These are phyloP conservation scores for Tetramorium parvispinum DNA, from an alignment of 1,140 invertebrate genomes.

Conservation along the genomic window DNA sequence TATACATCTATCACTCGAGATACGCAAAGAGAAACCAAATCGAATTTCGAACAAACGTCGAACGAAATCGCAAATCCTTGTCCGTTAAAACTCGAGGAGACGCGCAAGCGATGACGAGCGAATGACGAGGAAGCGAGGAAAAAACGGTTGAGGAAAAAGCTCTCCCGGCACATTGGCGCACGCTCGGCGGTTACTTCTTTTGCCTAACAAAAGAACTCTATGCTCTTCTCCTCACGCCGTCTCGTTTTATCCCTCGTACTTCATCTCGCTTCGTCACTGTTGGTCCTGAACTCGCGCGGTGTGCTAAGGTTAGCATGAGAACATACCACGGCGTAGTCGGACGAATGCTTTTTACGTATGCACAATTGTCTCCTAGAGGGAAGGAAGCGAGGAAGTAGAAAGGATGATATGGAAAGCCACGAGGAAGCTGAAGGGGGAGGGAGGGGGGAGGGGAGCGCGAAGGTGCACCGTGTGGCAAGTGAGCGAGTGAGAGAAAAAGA, in stretches of 20 bases:
- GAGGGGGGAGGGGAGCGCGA: not conserved
- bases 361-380: slow-evolving; percentile 71
- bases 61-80: slow-evolving; percentile 32
- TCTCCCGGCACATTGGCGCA: slow-evolving; percentile 39
- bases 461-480: slow-evolving; percentile 35
- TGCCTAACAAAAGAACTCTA: slow-evolving; percentile 78
- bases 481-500: slow-evolving; percentile 37
- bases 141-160: slow-evolving; percentile 76
- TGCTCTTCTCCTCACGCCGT: slow-evolving; percentile 35
- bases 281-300: slow-evolving; percentile 55
- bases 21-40: not conserved
- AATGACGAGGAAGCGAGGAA: slow-evolving; percentile 63
- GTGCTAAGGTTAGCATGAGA: slow-evolving; percentile 59
- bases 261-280: slow-evolving; percentile 36
- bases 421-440: slow-evolving; percentile 17
- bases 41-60: not conserved
- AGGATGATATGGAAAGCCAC: slow-evolving; percentile 51
- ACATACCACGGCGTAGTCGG: slow-evolving; percentile 58
- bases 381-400: slow-evolving; percentile 52
- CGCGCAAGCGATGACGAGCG: slow-evolving; percentile 41
- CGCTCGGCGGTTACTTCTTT: slow-evolving; percentile 76
- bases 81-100: slow-evolving; percentile 51
- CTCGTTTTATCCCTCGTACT: slow-evolving; percentile 13
- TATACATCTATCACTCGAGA: not conserved
- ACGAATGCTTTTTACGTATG: slow-evolving; percentile 73